Evolutionary conservation across 2,797 vertebrate genomes (phyloP).

Genomic region (Dendrocincla fuliginosa): DNA sequence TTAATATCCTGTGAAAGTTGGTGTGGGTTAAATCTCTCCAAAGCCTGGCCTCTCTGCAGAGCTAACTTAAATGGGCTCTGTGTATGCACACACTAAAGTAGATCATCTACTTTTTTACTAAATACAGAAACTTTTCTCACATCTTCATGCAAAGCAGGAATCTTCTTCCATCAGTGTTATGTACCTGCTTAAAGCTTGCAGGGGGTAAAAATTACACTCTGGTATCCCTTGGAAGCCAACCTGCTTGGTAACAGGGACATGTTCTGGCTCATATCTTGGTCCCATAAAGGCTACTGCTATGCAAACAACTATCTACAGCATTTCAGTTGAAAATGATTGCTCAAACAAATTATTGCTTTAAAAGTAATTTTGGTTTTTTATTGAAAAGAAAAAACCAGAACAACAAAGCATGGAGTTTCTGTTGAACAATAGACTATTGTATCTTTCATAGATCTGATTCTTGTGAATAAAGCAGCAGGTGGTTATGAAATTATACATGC

Average conservation of each 20-base stretch:
- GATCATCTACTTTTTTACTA: background rate
- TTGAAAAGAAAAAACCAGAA: background rate
- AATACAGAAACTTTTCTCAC: background rate
- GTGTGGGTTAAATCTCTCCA: background rate
- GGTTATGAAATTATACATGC: constrained; percentile 33
- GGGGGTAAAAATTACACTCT: background rate
- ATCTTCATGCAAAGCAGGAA: background rate
- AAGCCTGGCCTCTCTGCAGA: background rate
- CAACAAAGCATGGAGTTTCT: background rate
- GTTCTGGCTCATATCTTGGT: background rate
- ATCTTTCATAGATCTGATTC: constrained; percentile 28
- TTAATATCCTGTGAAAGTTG: constrained; percentile 13
- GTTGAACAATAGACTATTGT: constrained; percentile 50
- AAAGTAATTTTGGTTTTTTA: constrained; percentile 52
- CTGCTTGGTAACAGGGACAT: background rate
- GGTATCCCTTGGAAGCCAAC: background rate
- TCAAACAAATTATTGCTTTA: constrained; percentile 35
- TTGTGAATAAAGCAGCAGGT: constrained; percentile 57
- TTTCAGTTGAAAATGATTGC: constrained; percentile 32
- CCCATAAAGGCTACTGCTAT: background rate
- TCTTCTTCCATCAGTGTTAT: background rate
- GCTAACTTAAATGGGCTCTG: background rate
- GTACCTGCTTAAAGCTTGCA: background rate
- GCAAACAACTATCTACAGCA: background rate
- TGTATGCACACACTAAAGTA: background rate